phyloP scores from a whole-genome alignment of 1,140 invertebrate genomes.

The Dermatophagoides farinae region DNA sequence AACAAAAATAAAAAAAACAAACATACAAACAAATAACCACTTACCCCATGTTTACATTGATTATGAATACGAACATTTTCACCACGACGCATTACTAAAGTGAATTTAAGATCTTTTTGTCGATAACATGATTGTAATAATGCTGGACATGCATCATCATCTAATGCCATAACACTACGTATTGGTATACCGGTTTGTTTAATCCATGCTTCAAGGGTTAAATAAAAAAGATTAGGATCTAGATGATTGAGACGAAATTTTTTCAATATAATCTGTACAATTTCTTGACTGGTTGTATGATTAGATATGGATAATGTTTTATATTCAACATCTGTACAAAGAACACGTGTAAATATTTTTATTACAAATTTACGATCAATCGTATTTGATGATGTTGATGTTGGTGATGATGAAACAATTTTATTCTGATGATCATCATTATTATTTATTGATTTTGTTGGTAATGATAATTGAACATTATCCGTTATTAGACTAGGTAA shows the following conservation, averaged over 20 bases:
- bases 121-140: conserved; percentile 74
- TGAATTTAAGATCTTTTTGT: conserved; percentile 72
- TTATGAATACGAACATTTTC: conserved; percentile 58
- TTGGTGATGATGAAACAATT: too few relatives aligned
- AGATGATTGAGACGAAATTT: conserved; percentile 77
- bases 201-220: conserved; percentile 78
- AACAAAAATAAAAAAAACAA: neutral
- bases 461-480: too few relatives aligned
- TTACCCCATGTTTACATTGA: conserved; percentile 57
- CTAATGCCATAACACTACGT: conserved; percentile 54
- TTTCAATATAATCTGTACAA: conserved; percentile 56
- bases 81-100: conserved; percentile 60
- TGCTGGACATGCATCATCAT: conserved; percentile 65
- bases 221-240: conserved; percentile 72
- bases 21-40: conserved; percentile 20
- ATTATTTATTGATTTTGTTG: too few relatives aligned
- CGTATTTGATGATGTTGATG: too few relatives aligned
- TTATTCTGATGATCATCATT: too few relatives aligned
- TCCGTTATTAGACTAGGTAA: too few relatives aligned
- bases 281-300: conserved; percentile 60
- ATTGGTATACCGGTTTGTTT: conserved; percentile 38
- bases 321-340: conserved; percentile 76
- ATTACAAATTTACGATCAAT: conserved; percentile 46
- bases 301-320: conserved; percentile 68
- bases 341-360: conserved; percentile 66